phyloP scores from a whole-genome alignment of 2,888 invertebrate species.

The Nomada fucata region DNA sequence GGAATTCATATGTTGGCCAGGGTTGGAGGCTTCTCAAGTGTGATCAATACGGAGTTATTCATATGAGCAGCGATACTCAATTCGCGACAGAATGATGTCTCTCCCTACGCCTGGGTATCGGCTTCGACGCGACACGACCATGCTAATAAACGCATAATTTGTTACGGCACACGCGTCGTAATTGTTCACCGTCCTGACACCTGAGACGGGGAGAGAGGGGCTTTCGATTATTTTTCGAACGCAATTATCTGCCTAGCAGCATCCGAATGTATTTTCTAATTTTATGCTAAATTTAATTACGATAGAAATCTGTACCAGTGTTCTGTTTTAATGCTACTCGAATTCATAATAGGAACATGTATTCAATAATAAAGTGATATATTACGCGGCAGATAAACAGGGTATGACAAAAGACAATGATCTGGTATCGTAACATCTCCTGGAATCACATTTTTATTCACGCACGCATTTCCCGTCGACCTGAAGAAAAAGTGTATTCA shows the following conservation, averaged over 20 bases:
- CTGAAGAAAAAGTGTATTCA: neutral
- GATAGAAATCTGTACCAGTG: too few species aligned
- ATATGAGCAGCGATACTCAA: slow-evolving; percentile 81
- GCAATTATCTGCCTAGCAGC: neutral
- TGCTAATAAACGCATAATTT: neutral
- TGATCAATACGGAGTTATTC: slow-evolving; percentile 81
- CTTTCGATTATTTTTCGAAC: too few species aligned
- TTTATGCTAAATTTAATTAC: neutral
- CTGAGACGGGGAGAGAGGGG: too few species aligned
- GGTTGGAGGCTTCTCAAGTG: slow-evolving; percentile 74
- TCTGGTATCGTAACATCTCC: neutral
- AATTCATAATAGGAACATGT: too few species aligned
- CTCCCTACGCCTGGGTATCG: neutral
- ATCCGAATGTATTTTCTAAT: neutral
- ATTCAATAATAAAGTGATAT: neutral
- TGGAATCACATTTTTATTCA: neutral
- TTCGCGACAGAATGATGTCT: slow-evolving; percentile 38
- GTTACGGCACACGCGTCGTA: neutral
- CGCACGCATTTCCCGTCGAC: too few species aligned
- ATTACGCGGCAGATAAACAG: too few species aligned
- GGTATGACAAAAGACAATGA: too few species aligned
- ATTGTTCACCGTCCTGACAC: too few species aligned
- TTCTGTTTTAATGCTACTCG: too few species aligned
- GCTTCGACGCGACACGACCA: neutral
- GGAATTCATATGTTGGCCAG: slow-evolving; percentile 80